Base-by-base conservation (phyloP, 2,113 vertebrate genomes). In the Hiodon tergisus region DNA sequence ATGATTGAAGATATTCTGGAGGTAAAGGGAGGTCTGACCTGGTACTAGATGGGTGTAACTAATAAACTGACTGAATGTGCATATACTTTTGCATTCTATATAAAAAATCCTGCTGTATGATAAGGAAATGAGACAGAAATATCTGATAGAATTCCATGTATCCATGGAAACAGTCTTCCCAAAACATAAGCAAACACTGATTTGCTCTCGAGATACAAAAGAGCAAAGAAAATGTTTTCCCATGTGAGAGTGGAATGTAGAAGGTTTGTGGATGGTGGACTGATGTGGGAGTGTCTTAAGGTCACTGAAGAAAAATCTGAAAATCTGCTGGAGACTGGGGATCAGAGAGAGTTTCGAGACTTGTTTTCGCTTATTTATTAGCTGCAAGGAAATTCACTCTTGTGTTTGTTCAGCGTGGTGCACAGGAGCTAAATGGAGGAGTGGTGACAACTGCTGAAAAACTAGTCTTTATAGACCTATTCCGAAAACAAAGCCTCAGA, bases 141-240 rank as follows among this genome's bases (percentile, higher is more conserved):
- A 0, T 79, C 83, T 85, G 86, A 85, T 31, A 86, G 84, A 89
- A 85, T 67, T 50, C 71, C 4, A 2, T 0, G 61, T 88, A 67
- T 80, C 90, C 84, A 73, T 87, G 86, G 84, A 60, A 85, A 89
- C 88, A 54, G 63, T 55, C 78, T 80, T 79, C 50, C 14, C 77
- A 84, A 80, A 87, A 91, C 84, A 89, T 76, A 90, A 88, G 89
- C 85, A 89, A 80, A 80, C 80, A 78, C 47, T 47, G 62, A 77
- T 83, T 85, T 65, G 13, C 78, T 84, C 74, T 78, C 77, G 83
- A 81, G 86, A 77, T 86, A 75, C 79, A 81, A 81, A 83, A 77
- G 72, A 13, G 50, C 67, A 72, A 81, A 83, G 77, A 81, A 83
- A 87, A 82, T 81, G 83, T 88, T 90, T 90, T 88, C 87, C 85